phyloP scores from a whole-genome alignment of 2,888 invertebrate species.

The Ischnura elegans region DNA sequence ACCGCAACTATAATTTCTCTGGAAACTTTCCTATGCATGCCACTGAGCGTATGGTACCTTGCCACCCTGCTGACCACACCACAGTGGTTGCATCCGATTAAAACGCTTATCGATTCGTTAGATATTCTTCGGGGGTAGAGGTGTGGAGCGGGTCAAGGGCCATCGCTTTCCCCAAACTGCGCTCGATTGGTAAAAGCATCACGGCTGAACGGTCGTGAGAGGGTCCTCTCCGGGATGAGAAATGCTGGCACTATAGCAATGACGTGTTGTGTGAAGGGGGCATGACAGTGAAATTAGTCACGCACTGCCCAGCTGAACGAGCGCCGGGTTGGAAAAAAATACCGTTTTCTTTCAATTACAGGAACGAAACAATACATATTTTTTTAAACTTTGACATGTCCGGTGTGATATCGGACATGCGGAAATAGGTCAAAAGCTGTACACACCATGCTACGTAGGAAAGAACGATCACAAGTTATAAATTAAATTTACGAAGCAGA shows the following conservation, averaged over 20 bases:
- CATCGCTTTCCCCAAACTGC: not conserved
- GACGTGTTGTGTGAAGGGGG: not conserved
- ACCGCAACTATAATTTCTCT: too few relatives aligned
- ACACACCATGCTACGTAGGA: too few relatives aligned
- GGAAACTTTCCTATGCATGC: too few relatives aligned
- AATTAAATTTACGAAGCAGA: too few relatives aligned
- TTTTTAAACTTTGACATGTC: too few relatives aligned
- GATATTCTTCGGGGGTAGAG: not conserved
- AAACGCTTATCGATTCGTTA: not conserved
- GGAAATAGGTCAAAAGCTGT: too few relatives aligned
- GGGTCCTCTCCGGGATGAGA: not conserved
- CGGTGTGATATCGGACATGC: too few relatives aligned
- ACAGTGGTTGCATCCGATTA: not conserved
- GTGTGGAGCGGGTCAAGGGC: not conserved
- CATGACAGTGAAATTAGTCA: not conserved
- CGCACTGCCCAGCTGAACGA: not conserved
- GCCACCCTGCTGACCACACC: not conserved
- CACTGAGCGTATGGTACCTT: not conserved
- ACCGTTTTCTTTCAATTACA: too few relatives aligned
- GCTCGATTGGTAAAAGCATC: conserved; percentile 4
- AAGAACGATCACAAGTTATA: too few relatives aligned
- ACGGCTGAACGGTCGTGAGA: not conserved
- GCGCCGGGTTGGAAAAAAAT: not conserved
- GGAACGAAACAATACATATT: too few relatives aligned
- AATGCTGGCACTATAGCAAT: not conserved